Base-by-base conservation (phyloP, 2,797 vertebrate genomes). In the Ciconia nigra region DNA sequence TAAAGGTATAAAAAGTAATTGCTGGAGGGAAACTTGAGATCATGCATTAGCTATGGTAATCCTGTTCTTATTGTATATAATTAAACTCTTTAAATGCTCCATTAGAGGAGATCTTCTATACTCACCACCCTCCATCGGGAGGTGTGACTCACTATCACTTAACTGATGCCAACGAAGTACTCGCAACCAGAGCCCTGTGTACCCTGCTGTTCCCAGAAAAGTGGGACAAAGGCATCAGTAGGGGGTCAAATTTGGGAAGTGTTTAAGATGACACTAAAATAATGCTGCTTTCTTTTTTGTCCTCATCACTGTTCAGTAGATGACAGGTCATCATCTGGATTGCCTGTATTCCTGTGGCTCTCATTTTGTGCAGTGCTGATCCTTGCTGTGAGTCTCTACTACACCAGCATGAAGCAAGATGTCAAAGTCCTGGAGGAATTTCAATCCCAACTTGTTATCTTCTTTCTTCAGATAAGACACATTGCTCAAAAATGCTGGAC, bases 401-500 rank as follows among this genome's bases (percentile, higher is more conserved):
- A 98, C 91, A 97, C 98, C 54, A 98, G 97, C 92, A 97, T 97
- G 73, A 97, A 97, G 65, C 98, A 98, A 59, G 95, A 98, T 8
- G 97, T 98, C 65, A 96, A 97, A 42, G 96, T 98, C 94, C 98
- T 99, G n/a, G 99, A 99, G 96, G 98, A 99, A 95, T 98, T 99
- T 90, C 98, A 98, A 92, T 98, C 99, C 10, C 93, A 80, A 31
- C 96, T 99, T 84, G 98, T 98, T 11, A 97, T 98, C 87, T 97
- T 98, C 97, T 89, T 98, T 94, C 97, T 99, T 95, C 98, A 98
- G 44, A 95, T 99, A 96, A 99, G 98, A 94, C 99, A 98, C 13
- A 19, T 97, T 5, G 98, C 98, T 88, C 98, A 99, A 98, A 98
- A 98, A 93, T 99, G 99, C 96, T 99, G 99, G 99, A 98, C 98